Conservation (phyloP, 2,888 invertebrate genomes). For the Netelia fuscicornis region DNA sequence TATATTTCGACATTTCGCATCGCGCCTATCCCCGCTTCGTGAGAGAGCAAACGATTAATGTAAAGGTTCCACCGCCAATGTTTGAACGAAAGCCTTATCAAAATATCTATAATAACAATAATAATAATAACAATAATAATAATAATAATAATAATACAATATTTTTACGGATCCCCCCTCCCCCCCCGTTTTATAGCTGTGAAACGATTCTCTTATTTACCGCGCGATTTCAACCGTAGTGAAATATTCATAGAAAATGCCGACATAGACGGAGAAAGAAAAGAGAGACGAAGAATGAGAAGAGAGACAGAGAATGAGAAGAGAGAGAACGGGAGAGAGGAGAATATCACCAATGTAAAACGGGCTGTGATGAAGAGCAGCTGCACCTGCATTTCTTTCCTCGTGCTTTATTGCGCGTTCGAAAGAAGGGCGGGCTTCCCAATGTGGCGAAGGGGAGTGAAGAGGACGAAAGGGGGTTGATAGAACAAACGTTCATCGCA, state of each 20-base stretch:
- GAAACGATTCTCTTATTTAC: not conserved
- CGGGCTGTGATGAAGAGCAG: slow-evolving; percentile 28
- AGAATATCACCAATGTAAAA: slow-evolving; percentile 16
- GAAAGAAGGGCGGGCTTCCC: slow-evolving; percentile 42
- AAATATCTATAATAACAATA: no score
- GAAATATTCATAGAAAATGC: slow-evolving; percentile 57
- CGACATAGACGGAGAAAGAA: not conserved
- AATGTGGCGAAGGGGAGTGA: not conserved
- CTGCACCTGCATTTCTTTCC: slow-evolving; percentile 62
- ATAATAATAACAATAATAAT: no score
- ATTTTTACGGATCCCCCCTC: no score
- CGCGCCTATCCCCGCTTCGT: not conserved
- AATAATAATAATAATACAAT: no score
- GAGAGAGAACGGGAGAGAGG: slow-evolving; percentile 21
- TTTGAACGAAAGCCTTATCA: no score
- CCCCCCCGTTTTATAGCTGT: not conserved
- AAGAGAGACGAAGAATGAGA: not conserved
- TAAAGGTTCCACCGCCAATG: no score
- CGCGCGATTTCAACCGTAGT: not conserved
- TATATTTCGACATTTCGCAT: not conserved
- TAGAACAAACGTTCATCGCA: slow-evolving; percentile 4
- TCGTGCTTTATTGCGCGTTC: slow-evolving; percentile 25
- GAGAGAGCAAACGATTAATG: not conserved
- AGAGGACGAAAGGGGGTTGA: not conserved
- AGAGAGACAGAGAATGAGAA: not conserved